Evolutionary conservation across 2,113 vertebrate genomes (phyloP), one percentile per base, ranked within the genome.

Genomic region (Seriola dumerili): DNA sequence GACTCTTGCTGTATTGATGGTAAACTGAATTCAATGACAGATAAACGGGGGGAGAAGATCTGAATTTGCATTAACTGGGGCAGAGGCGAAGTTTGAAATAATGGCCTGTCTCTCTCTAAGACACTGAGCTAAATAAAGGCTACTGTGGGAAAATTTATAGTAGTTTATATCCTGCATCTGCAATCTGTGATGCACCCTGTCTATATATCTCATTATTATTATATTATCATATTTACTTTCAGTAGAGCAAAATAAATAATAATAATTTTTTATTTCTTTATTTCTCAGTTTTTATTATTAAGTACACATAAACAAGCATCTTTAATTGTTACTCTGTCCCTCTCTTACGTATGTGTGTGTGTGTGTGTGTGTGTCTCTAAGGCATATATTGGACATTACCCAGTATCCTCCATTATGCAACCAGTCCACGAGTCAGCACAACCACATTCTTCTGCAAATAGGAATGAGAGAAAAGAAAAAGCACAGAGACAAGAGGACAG

Each of bases 321-420:
- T 50, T 12, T 58, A 29, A 70, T 44, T 44, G 50, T 64, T 34
- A 23, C 44, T 11, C 46, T 54, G 40, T 44, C 21, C 4, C 25
- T 59, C 16, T 72, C 17, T 54, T 50, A 42, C 29, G 29, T 29
- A 29, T n/a, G 63, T 80, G 29, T 76, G 57, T 84, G 34, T 79
- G 62, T 62, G 38, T 62, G 48, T 66, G 36, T 54, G 61, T 63
- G 61, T 65, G 75, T 77, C 54, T 80, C 0, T 46, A 2, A n/a
- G 67, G 14, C 16, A 25, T 46, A 40, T 72, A 40, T 66, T 70
- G 38, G 66, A 73, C 89, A 84, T 90, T 97, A 99, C 97, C 97
- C 97, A 0, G 96, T 98, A 91, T 99, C 97, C 87, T 99, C 97
- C 97, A 99, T 99, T 89, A 99, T 97, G 95, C 97, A 99, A 88